Base-by-base conservation (phyloP, 2,113 vertebrate species). In the Pandion haliaetus region DNA sequence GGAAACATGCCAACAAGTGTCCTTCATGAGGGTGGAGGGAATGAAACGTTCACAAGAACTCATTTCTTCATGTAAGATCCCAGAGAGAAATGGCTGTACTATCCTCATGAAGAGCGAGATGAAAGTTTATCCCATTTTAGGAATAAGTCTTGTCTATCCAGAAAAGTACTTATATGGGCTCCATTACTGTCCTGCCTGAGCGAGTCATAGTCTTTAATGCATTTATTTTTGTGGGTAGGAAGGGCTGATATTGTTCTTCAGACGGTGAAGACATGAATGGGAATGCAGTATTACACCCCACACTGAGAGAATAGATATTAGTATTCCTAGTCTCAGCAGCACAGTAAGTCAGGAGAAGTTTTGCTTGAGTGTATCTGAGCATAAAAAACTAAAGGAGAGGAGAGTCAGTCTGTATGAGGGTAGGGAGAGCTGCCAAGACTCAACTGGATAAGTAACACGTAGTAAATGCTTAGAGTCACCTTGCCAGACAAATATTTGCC, bases 401-500 rank as follows among this genome's bases (percentile, higher is more conserved):
- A 91, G 84, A 96, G 50, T 82, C 34, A 19, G 81, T 26, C 84
- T 87, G 61, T 26, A 28, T 32, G n/a, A 95, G 86, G 78, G 62
- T 23, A 71, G 93, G 76, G 93, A 93, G 96, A 59, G 55, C 91
- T 97, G 96, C 97, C 97, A 97, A 95, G 93, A 57, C 91, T 96
- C 97, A 70, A 77, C 93, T 97, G 97, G 76, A 82, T 93, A 96
- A 94, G 94, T 86, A 96, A 97, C 95, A 94, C 19, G 3, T 94
- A 97, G 93, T 97, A 97, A 96, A 97, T 94, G 85, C 93, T 96
- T 31, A 54, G 90, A 95, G 88, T 97, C 95, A 97, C 91, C 90
- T 94, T 96, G 90, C 97, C 96, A 97, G 94, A 93, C 90, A 96
- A 96, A 97, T 95, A 91, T 94, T 96, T 96, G 94, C 83, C 82